Evolutionary conservation across 2,888 invertebrate species (phyloP), one percentile per base, ranked within the genome.

Genomic region (Adelognathus sp.): DNA sequence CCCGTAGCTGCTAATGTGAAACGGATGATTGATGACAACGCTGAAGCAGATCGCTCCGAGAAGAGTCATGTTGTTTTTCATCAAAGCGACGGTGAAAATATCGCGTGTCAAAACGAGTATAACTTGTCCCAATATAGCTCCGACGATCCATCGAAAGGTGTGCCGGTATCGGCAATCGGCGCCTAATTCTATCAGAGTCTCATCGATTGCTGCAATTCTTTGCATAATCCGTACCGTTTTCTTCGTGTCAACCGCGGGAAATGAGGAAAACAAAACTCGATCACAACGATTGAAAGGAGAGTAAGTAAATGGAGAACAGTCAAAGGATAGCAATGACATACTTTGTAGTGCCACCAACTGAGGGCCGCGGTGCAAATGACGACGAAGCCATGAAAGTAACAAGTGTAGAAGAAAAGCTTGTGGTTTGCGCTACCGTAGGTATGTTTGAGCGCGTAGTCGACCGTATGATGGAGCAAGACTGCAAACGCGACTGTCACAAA

Each of bases 161-260:
- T 5, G n/a, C 0, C 24, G 29, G 33, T 81, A 75, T 7, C 80
- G 31, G 0, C 76, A 7, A 1, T 52, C 2, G 0, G 29, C 36
- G 11, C 81, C 81, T 2, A 85, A 21, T 29, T 71, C 46, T 14
- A 46, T 21, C 4, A 85, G 71, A 0, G 60, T 79, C 3, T 78
- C 58, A 7, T 78, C 80, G 36, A 71, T 27, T 14, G 44, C 66
- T 24, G 1, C 24, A 14, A 76, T 41, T 16, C 70, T 39, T 7
- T 39, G 3, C n/a, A 67, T 33, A 0, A 67, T 5, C 6, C 36
- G 18, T 2, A 1, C n/a, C 3, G 14, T 27, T 71, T n/a, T 56
- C 77, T 76, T n/a, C n/a, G 36, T 9, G 16, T 9, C 36, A 60
- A 4, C 18, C n/a, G n/a, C n/a, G n/a, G n/a, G n/a, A n/a, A n/a